Evolutionary conservation across 2,888 invertebrate genomes (phyloP), one percentile per base, ranked within the genome.

Genomic region (Selenia dentaria): DNA sequence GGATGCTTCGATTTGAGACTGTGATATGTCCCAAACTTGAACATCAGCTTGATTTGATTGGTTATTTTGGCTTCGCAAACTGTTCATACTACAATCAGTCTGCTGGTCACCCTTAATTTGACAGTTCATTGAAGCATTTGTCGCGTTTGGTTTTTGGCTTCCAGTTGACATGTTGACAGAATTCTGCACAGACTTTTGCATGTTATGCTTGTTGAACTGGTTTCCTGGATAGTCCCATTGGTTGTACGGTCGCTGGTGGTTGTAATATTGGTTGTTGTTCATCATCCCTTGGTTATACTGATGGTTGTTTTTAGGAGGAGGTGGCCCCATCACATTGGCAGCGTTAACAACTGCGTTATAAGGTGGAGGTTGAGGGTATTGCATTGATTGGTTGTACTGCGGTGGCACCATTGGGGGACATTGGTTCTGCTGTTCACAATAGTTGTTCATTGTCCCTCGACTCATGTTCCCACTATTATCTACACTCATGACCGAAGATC

Each of bases 21-120:
- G 94, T 31, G 93, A 94, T 49, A 94, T 94, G 54, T 94, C 94
- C 78, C 93, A 92, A 43, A 94, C 94, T 70, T 94, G 94, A 0
- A 94, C 93, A 43, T 94, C 94, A 13, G 57, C 48, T 27, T 57
- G 57, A 4, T 91, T 91, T 1, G 87, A 68, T 31, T 83, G 85
- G 22, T 85, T 83, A 10, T 82, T 83, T 53, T 90, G 91, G 57
- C 92, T 91, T 32, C 91, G 84, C 43, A 92, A 84, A 45, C 88
- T 86, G 38, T 86, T 86, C 83, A 91, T 92, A 51, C 90, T 91
- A 34, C 91, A 92, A 37, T 89, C 91, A 47, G 92, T 92, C 44
- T 92, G 57, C 45, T 92, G 54, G 0, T 84, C 83, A 11, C 72
- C 78, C 41, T 82, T 86, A 35, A 82, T 64, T 46, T 84, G 83